phyloP scores from a whole-genome alignment of 2,797 vertebrate genomes.

The Rhinella marina region DNA sequence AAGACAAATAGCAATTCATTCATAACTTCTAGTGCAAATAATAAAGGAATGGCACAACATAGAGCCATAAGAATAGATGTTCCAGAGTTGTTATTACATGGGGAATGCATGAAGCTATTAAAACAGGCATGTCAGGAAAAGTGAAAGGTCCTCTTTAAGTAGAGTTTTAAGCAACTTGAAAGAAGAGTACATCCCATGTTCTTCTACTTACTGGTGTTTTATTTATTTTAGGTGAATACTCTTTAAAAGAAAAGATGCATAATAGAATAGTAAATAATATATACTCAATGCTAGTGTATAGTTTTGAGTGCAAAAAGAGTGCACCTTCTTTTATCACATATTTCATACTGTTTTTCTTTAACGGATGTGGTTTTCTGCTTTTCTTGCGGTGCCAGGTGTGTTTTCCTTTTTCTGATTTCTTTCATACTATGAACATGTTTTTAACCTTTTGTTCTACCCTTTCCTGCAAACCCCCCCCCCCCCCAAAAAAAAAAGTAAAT shows the following conservation, averaged over 20 bases:
- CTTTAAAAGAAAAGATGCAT: background rate
- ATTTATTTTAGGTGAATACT: no score
- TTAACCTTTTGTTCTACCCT: background rate
- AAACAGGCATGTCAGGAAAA: no score
- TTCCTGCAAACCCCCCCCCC: background rate
- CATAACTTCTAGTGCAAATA: no score
- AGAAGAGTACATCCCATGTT: no score
- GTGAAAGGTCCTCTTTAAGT: no score
- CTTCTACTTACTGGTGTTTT: no score
- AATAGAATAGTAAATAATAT: background rate
- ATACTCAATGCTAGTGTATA: background rate
- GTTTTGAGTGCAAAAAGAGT: background rate
- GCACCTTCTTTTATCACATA: background rate
- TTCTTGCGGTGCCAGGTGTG: background rate
- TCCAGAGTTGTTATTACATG: no score
- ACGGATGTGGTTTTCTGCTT: conserved; percentile 27
- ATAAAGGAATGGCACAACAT: no score
- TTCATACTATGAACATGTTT: background rate
- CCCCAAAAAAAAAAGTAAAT: background rate
- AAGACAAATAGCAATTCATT: no score
- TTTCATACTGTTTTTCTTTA: background rate
- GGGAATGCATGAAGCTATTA: no score
- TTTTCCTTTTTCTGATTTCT: background rate
- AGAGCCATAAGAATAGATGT: no score
- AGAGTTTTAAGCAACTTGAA: no score